Evolutionary conservation across 2,113 vertebrate species (phyloP).

Genomic region (Onychostoma macrolepis): DNA sequence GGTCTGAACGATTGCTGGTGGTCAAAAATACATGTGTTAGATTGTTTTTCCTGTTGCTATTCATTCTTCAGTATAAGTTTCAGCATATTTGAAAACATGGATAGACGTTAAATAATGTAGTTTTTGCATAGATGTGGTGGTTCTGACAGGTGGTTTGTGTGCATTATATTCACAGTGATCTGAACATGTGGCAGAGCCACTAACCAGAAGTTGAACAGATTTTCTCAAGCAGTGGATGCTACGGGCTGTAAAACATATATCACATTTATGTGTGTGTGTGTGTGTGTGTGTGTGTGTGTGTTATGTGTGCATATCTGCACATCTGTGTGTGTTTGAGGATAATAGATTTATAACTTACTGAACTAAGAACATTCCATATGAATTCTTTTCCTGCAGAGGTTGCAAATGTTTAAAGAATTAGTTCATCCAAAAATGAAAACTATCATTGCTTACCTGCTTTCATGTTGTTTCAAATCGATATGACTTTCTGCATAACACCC

Average conservation of each 20-base stretch:
- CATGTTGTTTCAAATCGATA: conserved; percentile 1
- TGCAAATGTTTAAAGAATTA: not conserved
- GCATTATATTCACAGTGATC: not conserved
- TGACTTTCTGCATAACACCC: not conserved
- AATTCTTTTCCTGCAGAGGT: not conserved
- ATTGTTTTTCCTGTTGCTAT: not conserved
- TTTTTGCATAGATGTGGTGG: not conserved
- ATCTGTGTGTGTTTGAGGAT: not conserved
- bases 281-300: conserved; percentile 11
- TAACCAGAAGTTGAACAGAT: conserved; percentile 39
- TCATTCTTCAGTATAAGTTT: not conserved
- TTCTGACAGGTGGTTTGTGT: conserved; percentile 16
- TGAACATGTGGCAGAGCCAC: conserved; percentile 7
- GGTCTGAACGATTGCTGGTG: conserved; percentile 38
- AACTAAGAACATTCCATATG: conserved; percentile 16
- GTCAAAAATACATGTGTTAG: not conserved
- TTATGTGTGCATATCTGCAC: not conserved
- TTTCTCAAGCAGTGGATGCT: not conserved
- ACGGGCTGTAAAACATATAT: not conserved
- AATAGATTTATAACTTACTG: conserved; percentile 12
- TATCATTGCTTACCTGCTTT: not conserved
- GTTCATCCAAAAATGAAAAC: not conserved
- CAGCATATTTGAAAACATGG: not conserved
- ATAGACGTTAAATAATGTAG: not conserved
- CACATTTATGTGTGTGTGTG: not conserved